Percentiles rank a stretch among this genome's conserved stretches.
Conservation (phyloP, 2,888 invertebrate species). For the Nomada ruficornis region DNA sequence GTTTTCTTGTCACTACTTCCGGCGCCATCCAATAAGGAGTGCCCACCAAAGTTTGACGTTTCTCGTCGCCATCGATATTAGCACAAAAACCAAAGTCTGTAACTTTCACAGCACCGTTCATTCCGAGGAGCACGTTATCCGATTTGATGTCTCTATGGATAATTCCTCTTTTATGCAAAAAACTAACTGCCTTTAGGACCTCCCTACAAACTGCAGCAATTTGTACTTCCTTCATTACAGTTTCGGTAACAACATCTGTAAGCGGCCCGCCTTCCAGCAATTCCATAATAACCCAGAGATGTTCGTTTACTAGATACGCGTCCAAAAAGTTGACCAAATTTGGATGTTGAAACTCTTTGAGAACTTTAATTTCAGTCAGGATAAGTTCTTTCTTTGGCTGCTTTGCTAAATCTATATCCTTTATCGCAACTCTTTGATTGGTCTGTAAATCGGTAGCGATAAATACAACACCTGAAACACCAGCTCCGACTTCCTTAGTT, state of each 20-base stretch:
- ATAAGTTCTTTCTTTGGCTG: constrained; percentile 98
- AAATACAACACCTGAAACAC: constrained; percentile 96
- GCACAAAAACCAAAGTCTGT: constrained; percentile 99
- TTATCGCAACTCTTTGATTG: constrained; percentile 94
- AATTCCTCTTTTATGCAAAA: constrained; percentile 94
- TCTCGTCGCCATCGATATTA: constrained; percentile 97
- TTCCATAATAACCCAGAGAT: constrained; percentile 99
- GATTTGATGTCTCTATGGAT: constrained; percentile 98
- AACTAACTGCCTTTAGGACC: constrained; percentile 94
- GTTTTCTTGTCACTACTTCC: constrained; percentile 95
- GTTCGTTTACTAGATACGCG: constrained; percentile 95
- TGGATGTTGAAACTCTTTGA: constrained; percentile 96
- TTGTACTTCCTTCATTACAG: constrained; percentile 98
- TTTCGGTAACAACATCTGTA: constrained; percentile 98
- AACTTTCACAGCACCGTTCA: constrained; percentile 96
- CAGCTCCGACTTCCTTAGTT: constrained; percentile 94
- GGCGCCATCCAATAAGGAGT: constrained; percentile 99
- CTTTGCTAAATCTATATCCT: constrained; percentile 97
- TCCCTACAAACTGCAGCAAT: constrained; percentile 98
- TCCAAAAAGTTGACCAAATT: constrained; percentile 98
- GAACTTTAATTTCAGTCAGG: constrained; percentile 96
- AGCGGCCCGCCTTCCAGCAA: constrained; percentile 97
- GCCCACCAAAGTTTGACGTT: constrained; percentile 99
- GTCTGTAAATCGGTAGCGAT: constrained; percentile 92
- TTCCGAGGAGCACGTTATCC: constrained; percentile 97